Conservation (phyloP, 1,140 invertebrate species). For the Zaprionus gabonicus region DNA sequence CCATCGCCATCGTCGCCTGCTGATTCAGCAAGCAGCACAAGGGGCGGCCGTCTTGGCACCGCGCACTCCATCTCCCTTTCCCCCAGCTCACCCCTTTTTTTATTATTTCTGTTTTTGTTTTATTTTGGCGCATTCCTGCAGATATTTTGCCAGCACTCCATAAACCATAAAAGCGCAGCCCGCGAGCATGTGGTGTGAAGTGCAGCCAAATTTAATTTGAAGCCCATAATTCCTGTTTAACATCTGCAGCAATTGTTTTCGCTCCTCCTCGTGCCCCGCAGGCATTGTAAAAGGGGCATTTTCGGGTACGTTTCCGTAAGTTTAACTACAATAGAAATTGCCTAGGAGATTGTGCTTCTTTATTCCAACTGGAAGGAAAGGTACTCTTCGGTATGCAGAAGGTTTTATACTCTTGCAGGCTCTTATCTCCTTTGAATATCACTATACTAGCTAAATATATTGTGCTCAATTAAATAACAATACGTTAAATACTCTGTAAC, state of each 20-base stretch:
- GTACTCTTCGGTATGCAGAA: too few relatives aligned
- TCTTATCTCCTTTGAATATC: too few relatives aligned
- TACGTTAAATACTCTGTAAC: too few relatives aligned
- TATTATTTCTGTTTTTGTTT: slow-evolving; percentile 49
- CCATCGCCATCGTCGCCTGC: slow-evolving; percentile 27
- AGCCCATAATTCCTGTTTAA: slow-evolving; percentile 67
- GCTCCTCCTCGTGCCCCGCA: neutral
- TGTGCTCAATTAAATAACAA: too few relatives aligned
- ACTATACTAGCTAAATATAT: too few relatives aligned
- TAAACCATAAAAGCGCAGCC: slow-evolving; percentile 66
- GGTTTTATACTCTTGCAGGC: too few relatives aligned
- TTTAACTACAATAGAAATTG: neutral
- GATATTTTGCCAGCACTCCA: slow-evolving; percentile 79
- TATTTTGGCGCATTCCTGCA: slow-evolving; percentile 61
- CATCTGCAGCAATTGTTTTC: slow-evolving; percentile 44
- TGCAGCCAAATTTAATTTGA: slow-evolving; percentile 73
- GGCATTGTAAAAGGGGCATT: too few relatives aligned
- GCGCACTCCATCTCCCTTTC: neutral
- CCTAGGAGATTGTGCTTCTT: neutral
- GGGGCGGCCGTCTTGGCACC: slow-evolving; percentile 19
- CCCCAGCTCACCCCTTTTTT: neutral
- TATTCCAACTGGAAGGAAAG: too few relatives aligned
- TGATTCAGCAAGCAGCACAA: slow-evolving; percentile 54
- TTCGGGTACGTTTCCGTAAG: neutral
- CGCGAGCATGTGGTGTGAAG: slow-evolving; percentile 49